Base-by-base conservation (phyloP, 2,113 vertebrate species). In the Falcunculus frontatus region DNA sequence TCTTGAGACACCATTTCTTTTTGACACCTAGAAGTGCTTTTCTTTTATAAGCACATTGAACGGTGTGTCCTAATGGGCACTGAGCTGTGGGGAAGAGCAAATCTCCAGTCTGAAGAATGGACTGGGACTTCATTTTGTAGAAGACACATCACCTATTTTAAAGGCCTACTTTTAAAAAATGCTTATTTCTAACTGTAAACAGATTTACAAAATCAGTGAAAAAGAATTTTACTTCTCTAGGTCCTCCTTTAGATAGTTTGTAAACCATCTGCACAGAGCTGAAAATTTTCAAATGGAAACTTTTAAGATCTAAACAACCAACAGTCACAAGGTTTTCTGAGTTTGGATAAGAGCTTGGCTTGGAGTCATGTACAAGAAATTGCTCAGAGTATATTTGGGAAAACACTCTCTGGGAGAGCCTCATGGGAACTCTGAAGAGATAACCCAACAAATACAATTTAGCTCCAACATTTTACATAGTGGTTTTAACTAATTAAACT, bases 381-480 rank as follows among this genome's bases (percentile, higher is more conserved):
- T 88, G 23, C 18, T 42, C 7, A 37, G 14, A 14, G 8, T 49
- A 3, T 16, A 25, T 26, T 10, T 65, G 22, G n/a, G 19, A 33
- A 79, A 60, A 74, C 13, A 50, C 12, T n/a, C 9, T 33, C 29
- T 59, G 22, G 12, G 5, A 55, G 8, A 60, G n/a, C 16, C 52
- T 39, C 10, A 49, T 63, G 22, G 8, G n/a, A 70, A 13, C 18
- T 42, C 35, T 39, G 46, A 82, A 73, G 56, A 62, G 4, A 53
- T 8, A 75, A 75, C 41, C 35, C 32, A 55, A 67, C 4, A 27
- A 80, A 59, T 7, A n/a, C 32, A 10, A 60, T 42, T 22, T 10
- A 39, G 15, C 0, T 1, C 5, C 0, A 6, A n/a, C 7, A 75
- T 50, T 70, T 79, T 79, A 53, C 5, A 37, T 16, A 22, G 8